Conservation (phyloP, 2,113 vertebrate species). For the Halichoerus grypus region DNA sequence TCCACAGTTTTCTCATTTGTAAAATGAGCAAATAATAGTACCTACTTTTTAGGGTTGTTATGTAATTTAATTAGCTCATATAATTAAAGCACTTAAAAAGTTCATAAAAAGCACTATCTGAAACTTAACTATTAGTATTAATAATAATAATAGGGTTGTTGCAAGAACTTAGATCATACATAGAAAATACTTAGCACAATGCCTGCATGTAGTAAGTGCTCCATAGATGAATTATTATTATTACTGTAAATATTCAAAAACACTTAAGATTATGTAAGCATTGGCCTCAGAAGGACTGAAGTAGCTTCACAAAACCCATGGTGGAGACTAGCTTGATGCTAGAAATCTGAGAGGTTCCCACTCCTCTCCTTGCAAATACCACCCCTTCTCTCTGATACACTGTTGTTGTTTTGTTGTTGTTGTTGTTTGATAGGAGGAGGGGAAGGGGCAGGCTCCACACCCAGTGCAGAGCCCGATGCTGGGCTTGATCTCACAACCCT, state of each 20-base stretch:
- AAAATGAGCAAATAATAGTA: constrained; percentile 25
- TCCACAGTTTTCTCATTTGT: not conserved
- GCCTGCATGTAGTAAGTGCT: not conserved
- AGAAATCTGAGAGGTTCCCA: not conserved
- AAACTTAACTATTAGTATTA: not conserved
- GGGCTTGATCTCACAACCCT: not conserved
- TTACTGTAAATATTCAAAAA: not conserved
- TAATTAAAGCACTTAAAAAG: not conserved
- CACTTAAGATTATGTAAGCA: not conserved
- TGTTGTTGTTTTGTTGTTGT: not conserved
- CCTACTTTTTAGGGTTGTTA: not conserved
- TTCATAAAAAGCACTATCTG: not conserved
- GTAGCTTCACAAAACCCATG: not conserved
- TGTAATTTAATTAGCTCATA: constrained; percentile 10
- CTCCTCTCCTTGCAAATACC: not conserved
- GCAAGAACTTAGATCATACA: constrained; percentile 25
- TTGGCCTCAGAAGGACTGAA: constrained; percentile 25
- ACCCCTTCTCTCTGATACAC: not conserved
- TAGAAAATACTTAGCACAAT: constrained; percentile 39
- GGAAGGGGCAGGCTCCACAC: not conserved
- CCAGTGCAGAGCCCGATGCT: not conserved
- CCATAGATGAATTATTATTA: not conserved
- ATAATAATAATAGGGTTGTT: not conserved
- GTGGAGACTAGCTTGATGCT: not conserved
- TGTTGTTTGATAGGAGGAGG: not conserved